Base-by-base conservation (phyloP, 2,888 invertebrate species). In the Philereme vetulata region DNA sequence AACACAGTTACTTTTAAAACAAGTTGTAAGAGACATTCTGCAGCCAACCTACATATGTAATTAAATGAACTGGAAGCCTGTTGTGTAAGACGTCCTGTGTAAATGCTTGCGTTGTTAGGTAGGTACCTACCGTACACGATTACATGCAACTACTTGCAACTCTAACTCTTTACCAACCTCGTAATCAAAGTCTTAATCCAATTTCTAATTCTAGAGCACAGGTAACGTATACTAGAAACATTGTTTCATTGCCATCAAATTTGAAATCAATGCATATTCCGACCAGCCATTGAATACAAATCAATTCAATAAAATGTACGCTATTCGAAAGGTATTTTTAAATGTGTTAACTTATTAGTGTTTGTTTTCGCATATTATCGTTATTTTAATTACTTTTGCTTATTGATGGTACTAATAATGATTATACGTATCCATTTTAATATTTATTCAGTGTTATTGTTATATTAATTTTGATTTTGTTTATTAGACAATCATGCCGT, bases 261-360 rank as follows among this genome's bases (percentile, higher is more conserved):
- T 64, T 67, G 66, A 66, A 62, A 66, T 59, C 57, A 63, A 62
- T 62, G 58, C 57, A 65, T 73, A 68, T 67, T 65, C 64, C 62
- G 46, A 56, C 35, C 51, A 21, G 61, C 59, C 67, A 68, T 68
- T 66, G 62, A 60, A 72, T 72, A 61, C 67, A 62, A 67, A 71
- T 65, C 66, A 71, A 72, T 72, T 66, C 57, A 58, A 63, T 53
- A 60, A 66, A 72, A 70, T 67, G 67, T 58, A 62, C 51, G 60
- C 50, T 51, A 66, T 72, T 66, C 64, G 66, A 66, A 67, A 73
- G 70, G 66, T 69, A 72, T 73, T 75, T 76, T 67, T 71, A 67
- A 74, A 72, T 71, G 64, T n/a, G n/a, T n/a, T n/a, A 71, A 68
- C 64, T 58, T 70, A 69, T 66, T 64, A 51, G 40, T 46, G 59